Percentiles rank a stretch among this genome's conserved stretches.
These are phyloP conservation scores for Lordiphosa clarofinis DNA, from an alignment of 1,140 invertebrate genomes.

Conservation along the genomic window DNA sequence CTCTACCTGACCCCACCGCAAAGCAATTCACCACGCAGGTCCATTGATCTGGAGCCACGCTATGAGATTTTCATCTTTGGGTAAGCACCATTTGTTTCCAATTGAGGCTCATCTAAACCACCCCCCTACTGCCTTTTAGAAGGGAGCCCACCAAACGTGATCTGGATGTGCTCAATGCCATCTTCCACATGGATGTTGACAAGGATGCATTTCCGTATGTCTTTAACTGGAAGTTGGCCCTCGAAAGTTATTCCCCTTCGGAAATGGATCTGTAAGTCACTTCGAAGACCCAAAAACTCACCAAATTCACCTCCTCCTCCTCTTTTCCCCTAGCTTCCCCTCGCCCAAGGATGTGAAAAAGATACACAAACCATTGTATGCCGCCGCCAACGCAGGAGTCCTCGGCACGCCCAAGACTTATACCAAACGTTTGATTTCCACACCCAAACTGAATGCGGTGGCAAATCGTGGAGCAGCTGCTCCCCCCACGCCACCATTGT, in stretches of 20 bases:
- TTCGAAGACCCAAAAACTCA: too few relatives aligned
- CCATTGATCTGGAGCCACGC: constrained; percentile 21
- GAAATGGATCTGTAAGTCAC: constrained; percentile 83
- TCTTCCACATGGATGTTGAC: constrained; percentile 81
- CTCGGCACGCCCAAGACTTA: constrained; percentile 3
- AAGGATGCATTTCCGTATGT: constrained; percentile 84
- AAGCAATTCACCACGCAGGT: constrained; percentile 71
- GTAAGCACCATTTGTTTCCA: constrained; percentile 20
- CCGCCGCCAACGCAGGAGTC: background rate
- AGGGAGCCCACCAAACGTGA: constrained; percentile 86
- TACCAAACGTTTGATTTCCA: constrained; percentile 23
- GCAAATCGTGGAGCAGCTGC: too few relatives aligned
- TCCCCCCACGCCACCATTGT: constrained; percentile 6
- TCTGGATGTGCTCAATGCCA: constrained; percentile 85
- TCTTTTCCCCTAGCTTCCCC: constrained; percentile 40
- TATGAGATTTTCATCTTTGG: constrained; percentile 66
- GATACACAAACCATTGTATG: constrained; percentile 22
- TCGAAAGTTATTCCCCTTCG: constrained; percentile 81
- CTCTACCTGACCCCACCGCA: constrained; percentile 80
- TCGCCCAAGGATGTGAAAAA: constrained; percentile 40
- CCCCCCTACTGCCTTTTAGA: constrained; percentile 80
- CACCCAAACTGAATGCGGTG: constrained; percentile 31
- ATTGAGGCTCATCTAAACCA: constrained; percentile 23
- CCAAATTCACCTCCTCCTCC: background rate
- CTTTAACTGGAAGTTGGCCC: constrained; percentile 84